phyloP scores from a whole-genome alignment of 2,113 vertebrate genomes.

The Serranochromis macrocephalus region DNA sequence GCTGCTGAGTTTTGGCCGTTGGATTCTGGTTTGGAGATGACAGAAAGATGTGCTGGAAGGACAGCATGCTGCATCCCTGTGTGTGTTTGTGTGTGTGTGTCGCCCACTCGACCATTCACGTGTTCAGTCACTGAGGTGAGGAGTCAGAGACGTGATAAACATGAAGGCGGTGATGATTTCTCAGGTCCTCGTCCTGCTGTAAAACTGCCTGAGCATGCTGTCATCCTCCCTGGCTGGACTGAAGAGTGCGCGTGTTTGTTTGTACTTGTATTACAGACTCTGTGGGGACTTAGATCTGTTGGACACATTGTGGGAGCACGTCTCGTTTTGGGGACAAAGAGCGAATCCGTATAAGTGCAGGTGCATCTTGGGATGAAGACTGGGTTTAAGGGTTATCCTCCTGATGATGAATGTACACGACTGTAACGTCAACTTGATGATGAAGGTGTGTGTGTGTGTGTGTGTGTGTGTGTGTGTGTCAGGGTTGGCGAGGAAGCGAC shows the following conservation, averaged over 20 bases:
- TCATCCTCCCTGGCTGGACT: not conserved
- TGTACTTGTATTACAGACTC: not conserved
- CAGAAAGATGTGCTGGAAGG: not conserved
- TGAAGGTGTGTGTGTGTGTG: not conserved
- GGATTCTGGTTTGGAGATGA: not conserved
- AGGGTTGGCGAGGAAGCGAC: not conserved
- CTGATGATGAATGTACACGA: not conserved
- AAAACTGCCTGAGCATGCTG: not conserved
- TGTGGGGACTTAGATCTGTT: not conserved
- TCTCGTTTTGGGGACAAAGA: not conserved
- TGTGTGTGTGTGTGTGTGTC: not conserved
- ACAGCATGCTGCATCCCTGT: not conserved
- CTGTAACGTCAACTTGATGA: not conserved
- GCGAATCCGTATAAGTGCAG: not conserved
- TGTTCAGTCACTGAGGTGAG: not conserved
- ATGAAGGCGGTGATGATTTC: not conserved
- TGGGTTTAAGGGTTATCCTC: not conserved
- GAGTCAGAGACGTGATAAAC: not conserved
- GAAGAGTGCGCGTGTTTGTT: not conserved
- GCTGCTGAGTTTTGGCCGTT: fast-evolving
- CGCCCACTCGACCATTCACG: not conserved
- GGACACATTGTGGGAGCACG: not conserved
- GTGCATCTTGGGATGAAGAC: not conserved
- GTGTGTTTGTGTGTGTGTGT: not conserved
- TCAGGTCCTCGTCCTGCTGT: not conserved